A percentile compares a stretch with the other conserved stretches of the same genome.
Conservation (phyloP, 1,140 invertebrate genomes). For the Drosophila varians region DNA sequence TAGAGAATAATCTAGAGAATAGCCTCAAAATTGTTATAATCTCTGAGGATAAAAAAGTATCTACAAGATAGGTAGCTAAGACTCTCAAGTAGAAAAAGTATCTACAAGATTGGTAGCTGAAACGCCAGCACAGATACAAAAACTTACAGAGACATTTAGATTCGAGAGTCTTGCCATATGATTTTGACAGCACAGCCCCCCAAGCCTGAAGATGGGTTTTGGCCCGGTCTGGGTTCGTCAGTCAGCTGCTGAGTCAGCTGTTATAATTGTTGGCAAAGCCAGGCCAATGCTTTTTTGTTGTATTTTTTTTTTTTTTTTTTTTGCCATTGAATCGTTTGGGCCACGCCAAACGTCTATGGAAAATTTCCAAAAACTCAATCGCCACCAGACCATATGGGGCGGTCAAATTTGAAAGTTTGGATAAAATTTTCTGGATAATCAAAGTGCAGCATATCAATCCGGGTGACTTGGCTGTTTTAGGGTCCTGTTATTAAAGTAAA, state of each 20-base stretch:
- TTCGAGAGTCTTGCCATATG: slow-evolving; percentile 30
- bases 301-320: slow-evolving; percentile 1
- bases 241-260: slow-evolving; percentile 46
- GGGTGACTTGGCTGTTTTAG: not conserved
- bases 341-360: slow-evolving; percentile 2
- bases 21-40: too few relatives aligned
- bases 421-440: not conserved
- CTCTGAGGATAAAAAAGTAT: not conserved
- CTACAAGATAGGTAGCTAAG: too few relatives aligned
- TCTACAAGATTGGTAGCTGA: not conserved
- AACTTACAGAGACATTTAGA: slow-evolving; percentile 12
- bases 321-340: slow-evolving; percentile 18
- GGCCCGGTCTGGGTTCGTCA: slow-evolving; percentile 30
- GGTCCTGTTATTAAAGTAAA: not conserved
- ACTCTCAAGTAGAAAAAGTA: not conserved
- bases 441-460: not conserved
- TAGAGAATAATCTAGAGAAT: too few relatives aligned
- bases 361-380: slow-evolving; percentile 20
- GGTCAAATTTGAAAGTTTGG: not conserved
- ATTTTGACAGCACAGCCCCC: slow-evolving; percentile 16
- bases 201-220: slow-evolving; percentile 12
- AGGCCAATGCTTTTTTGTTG: not conserved
- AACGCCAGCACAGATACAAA: not conserved
- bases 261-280: slow-evolving; percentile 39
- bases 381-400: slow-evolving; percentile 5